Conservation (phyloP, 1,140 invertebrate genomes). For the Agrilus planipennis region DNA sequence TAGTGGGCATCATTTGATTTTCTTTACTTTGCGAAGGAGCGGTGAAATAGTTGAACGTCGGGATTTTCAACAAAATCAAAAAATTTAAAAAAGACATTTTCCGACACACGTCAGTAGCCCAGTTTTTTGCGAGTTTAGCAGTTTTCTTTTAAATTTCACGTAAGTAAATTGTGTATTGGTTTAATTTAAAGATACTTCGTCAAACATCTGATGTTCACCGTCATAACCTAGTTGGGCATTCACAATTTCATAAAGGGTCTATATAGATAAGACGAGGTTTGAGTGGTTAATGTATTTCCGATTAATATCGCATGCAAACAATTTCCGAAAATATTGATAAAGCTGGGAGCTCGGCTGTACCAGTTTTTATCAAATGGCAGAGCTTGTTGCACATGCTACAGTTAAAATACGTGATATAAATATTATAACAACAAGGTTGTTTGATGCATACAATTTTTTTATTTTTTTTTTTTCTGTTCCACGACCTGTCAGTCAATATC, state of each 20-base stretch:
- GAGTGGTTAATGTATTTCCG: conserved; percentile 11
- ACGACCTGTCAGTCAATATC: too few species aligned
- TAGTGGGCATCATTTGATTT: conserved; percentile 8
- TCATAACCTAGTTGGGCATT: background rate
- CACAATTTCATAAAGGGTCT: background rate
- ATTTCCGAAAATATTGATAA: conserved; percentile 25
- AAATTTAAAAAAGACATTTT: background rate
- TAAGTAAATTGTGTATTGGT: conserved; percentile 18
- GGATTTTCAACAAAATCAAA: conserved; percentile 17
- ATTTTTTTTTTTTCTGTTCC: too few species aligned
- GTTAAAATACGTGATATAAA: conserved; percentile 23
- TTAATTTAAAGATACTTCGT: background rate
- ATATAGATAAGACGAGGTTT: background rate
- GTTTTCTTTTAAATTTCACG: conserved; percentile 28
- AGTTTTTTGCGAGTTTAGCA: conserved; percentile 13
- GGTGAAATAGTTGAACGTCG: conserved; percentile 4
- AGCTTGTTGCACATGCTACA: conserved; percentile 26
- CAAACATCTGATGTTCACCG: background rate
- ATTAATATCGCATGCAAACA: conserved; percentile 17
- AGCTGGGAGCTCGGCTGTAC: conserved; percentile 22
- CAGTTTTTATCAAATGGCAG: conserved; percentile 17
- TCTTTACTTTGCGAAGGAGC: conserved; percentile 1
- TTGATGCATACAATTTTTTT: too few species aligned
- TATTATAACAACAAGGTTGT: too few species aligned
- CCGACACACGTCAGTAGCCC: conserved; percentile 4